Evolutionary conservation across 2,113 vertebrate genomes (phyloP).

Genomic region (Tonatia bakeri): DNA sequence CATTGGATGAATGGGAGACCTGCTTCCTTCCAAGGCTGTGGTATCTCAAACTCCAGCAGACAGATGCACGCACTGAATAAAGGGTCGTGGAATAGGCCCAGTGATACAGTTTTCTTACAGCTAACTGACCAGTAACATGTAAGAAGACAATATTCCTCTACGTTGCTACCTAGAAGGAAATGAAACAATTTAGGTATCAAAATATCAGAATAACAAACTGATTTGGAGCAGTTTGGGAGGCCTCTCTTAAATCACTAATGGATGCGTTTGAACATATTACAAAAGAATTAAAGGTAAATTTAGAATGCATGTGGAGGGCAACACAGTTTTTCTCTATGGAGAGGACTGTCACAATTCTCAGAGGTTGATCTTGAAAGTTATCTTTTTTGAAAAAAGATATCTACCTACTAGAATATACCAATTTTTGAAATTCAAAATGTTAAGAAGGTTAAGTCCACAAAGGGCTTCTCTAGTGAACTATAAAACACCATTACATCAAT

Average conservation of each 20-base stretch:
- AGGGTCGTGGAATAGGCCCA: not conserved
- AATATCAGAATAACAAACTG: not conserved
- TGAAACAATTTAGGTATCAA: not conserved
- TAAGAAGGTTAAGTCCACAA: not conserved
- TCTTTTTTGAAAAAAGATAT: not conserved
- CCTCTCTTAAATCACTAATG: not conserved
- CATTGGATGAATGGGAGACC: not conserved
- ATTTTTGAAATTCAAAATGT: not conserved
- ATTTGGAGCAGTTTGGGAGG: not conserved
- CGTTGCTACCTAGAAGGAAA: not conserved
- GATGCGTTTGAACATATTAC: not conserved
- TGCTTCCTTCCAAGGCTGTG: accelerated
- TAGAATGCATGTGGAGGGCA: not conserved
- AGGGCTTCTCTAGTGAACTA: not conserved
- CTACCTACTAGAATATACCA: not conserved
- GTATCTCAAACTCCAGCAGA: not conserved
- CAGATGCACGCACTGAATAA: not conserved
- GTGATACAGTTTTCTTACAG: not conserved
- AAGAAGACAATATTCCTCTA: not conserved
- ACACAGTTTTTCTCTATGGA: not conserved
- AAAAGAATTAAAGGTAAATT: not conserved
- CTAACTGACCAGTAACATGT: not conserved
- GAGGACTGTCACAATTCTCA: not conserved
- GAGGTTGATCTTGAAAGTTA: not conserved
- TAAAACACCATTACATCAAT: not conserved